A percentile compares a stretch with the other conserved stretches of the same genome.
Evolutionary conservation across 1,140 invertebrate species (phyloP).

Genomic region (Hyles vespertilio): DNA sequence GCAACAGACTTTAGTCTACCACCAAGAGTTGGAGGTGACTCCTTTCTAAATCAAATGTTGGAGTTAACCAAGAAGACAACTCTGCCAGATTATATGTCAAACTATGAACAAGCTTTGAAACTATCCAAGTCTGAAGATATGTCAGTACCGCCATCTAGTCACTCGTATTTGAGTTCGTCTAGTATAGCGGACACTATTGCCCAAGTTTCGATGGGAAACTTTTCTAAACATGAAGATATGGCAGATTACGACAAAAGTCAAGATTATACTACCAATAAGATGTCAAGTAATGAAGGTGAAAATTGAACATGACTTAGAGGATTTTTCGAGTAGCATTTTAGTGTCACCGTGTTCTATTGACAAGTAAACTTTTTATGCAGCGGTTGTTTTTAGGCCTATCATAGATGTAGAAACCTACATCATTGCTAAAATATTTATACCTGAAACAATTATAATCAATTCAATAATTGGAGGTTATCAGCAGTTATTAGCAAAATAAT

Average conservation of each 20-base stretch:
- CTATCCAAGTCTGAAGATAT: slow-evolving; percentile 59
- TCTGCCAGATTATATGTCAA: slow-evolving; percentile 64
- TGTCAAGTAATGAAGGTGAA: slow-evolving; percentile 43
- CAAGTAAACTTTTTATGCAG: no score
- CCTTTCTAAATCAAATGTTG: slow-evolving; percentile 73
- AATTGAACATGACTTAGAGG: slow-evolving; percentile 29
- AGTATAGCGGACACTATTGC: slow-evolving; percentile 66
- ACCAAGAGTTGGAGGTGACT: slow-evolving; percentile 56
- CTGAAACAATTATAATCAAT: no score
- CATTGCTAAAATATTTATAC: no score
- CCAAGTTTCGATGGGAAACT: slow-evolving; percentile 65
- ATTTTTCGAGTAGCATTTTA: no score
- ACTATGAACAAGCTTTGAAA: slow-evolving; percentile 64
- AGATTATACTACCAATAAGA: slow-evolving; percentile 50
- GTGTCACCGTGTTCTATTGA: no score
- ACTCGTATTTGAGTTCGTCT: slow-evolving; percentile 56
- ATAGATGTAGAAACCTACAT: no score
- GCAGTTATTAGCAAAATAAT: no score
- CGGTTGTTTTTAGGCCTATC: no score
- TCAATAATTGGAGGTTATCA: no score
- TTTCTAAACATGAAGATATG: slow-evolving; percentile 56
- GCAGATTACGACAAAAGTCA: slow-evolving; percentile 61
- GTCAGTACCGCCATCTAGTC: slow-evolving; percentile 47
- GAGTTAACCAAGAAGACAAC: slow-evolving; percentile 73
- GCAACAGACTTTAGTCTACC: slow-evolving; percentile 60